Percentiles rank a stretch among this genome's conserved stretches.
Evolutionary conservation across 2,888 invertebrate genomes (phyloP).

Genomic region (Trachelus tabidus): DNA sequence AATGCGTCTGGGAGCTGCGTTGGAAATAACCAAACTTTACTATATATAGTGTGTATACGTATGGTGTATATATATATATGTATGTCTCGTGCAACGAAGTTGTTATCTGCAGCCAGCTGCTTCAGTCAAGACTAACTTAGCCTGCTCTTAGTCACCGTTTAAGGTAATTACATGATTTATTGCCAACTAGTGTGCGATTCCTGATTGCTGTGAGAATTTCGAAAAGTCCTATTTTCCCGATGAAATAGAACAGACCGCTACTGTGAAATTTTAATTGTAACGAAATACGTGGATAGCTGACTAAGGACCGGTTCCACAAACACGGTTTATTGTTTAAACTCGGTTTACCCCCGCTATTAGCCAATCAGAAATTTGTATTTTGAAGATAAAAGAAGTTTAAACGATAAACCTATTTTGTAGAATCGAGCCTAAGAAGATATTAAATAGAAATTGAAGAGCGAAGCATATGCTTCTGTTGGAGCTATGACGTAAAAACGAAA

Average conservation of each 20-base stretch:
- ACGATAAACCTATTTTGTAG: too few species aligned
- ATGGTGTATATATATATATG: neutral
- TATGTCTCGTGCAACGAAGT: constrained; percentile 31
- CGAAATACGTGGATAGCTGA: neutral
- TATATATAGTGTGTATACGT: neutral
- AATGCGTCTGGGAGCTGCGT: neutral
- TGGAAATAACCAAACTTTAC: neutral
- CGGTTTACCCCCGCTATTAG: too few species aligned
- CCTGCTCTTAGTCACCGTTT: constrained; percentile 45
- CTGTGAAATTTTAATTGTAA: neutral
- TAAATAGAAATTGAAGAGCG: neutral
- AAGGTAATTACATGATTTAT: constrained; percentile 23
- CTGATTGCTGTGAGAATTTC: constrained; percentile 18
- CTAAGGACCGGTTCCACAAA: too few species aligned
- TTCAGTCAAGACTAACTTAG: constrained; percentile 20
- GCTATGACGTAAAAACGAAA: neutral
- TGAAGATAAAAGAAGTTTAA: too few species aligned
- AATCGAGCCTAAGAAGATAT: too few species aligned
- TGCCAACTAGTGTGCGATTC: constrained; percentile 17
- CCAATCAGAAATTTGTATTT: too few species aligned
- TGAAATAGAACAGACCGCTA: neutral
- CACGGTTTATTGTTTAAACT: too few species aligned
- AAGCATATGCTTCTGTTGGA: neutral
- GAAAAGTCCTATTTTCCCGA: constrained; percentile 1
- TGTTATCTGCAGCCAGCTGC: constrained; percentile 15